These are phyloP conservation scores for Heliconius eleuchia DNA, from an alignment of 1,140 invertebrate genomes.

Conservation along the genomic window DNA sequence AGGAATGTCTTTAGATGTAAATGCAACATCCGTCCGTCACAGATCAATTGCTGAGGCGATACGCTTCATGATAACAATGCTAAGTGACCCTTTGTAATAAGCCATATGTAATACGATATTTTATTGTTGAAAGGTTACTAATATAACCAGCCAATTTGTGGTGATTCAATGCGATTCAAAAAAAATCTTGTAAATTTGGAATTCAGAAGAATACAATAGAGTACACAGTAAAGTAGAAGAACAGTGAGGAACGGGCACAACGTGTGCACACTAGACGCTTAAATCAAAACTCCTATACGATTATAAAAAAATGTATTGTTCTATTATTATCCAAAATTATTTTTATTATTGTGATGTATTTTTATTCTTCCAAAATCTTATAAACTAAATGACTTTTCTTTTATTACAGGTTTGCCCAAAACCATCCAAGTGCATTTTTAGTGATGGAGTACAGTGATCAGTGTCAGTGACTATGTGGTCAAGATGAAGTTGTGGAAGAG, in stretches of 20 bases:
- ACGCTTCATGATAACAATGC: conserved; percentile 32
- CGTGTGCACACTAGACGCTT: no score
- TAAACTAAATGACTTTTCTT: background rate
- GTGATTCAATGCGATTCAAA: no score
- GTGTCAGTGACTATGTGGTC: conserved; percentile 56
- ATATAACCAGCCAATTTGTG: background rate
- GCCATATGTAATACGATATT: background rate
- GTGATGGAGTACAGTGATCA: conserved; percentile 47
- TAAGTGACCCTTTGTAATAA: conserved; percentile 19
- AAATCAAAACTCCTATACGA: no score
- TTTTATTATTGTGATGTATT: no score
- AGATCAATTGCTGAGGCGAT: conserved; percentile 32
- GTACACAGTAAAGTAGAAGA: no score
- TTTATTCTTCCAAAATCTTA: background rate
- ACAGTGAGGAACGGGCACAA: no score
- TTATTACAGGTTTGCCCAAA: background rate
- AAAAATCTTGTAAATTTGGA: no score
- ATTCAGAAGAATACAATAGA: no score
- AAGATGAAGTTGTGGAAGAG: conserved; percentile 78
- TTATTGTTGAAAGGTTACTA: background rate
- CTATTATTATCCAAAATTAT: no score
- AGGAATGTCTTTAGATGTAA: conserved; percentile 23
- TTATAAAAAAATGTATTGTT: no score
- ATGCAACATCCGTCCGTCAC: conserved; percentile 29
- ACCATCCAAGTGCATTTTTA: conserved; percentile 25